Conservation (phyloP, 2,113 vertebrate species). For the Ammodytes dubius region DNA sequence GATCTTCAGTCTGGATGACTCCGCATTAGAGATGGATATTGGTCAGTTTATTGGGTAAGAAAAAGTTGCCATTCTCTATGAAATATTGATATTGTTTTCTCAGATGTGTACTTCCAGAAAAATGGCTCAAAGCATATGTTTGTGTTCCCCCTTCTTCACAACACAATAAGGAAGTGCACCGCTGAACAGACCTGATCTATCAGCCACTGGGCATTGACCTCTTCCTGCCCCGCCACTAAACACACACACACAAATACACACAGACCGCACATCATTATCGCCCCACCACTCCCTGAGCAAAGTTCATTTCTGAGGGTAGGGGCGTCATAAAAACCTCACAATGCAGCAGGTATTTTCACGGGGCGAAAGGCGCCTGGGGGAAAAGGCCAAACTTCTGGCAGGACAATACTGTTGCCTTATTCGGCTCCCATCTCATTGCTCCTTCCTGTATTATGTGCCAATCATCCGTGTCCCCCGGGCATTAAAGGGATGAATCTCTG, state of each 20-base stretch:
- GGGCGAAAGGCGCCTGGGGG: conserved; percentile 2
- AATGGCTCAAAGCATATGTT: neutral
- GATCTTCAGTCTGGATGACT: neutral
- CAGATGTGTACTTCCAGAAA: neutral
- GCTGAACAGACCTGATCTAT: conserved; percentile 22
- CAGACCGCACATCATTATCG: conserved; percentile 35
- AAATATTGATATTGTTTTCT: neutral
- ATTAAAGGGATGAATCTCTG: conserved; percentile 21
- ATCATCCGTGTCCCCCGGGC: conserved; percentile 15
- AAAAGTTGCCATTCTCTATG: neutral
- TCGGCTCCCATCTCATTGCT: conserved; percentile 28
- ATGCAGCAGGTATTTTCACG: conserved; percentile 42
- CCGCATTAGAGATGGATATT: neutral
- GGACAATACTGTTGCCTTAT: conserved; percentile 28
- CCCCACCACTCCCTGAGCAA: conserved; percentile 56
- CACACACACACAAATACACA: conserved; percentile 4
- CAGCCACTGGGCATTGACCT: conserved; percentile 26
- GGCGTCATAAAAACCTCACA: conserved; percentile 47
- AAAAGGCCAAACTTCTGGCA: conserved; percentile 25
- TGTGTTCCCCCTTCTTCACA: conserved; percentile 13
- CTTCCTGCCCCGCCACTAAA: conserved; percentile 16
- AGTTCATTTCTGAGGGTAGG: conserved; percentile 59
- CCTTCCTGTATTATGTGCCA: conserved; percentile 37
- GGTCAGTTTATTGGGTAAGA: neutral
- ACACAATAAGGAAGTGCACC: conserved; percentile 21